Conservation (phyloP, 2,888 invertebrate species). For the Tiliacea citrago region DNA sequence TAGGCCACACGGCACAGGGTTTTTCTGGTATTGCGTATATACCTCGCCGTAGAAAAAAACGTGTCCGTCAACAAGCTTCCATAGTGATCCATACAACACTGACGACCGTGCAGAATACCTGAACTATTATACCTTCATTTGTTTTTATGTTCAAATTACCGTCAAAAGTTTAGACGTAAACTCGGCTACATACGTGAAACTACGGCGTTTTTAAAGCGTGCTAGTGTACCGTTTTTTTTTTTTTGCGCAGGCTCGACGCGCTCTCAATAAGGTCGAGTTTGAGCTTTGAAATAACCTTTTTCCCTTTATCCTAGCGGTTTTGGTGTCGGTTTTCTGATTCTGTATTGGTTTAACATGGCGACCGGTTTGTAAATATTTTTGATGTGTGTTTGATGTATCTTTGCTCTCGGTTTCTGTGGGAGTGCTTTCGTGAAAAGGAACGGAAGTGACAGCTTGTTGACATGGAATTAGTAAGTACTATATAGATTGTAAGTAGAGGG, state of each 20-base stretch:
- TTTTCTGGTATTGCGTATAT: too few species aligned
- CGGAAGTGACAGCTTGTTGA: too few species aligned
- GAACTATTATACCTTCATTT: neutral
- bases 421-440: too few species aligned
- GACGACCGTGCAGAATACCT: neutral
- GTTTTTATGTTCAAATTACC: neutral
- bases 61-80: too few species aligned
- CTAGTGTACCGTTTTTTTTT: slow-evolving; percentile 4
- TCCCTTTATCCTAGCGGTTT: slow-evolving; percentile 34
- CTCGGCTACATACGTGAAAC: neutral
- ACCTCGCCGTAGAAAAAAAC: too few species aligned
- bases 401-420: too few species aligned
- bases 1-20: too few species aligned
- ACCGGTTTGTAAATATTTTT: slow-evolving; percentile 18
- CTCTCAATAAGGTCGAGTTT: slow-evolving; percentile 34
- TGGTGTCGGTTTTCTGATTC: slow-evolving; percentile 43
- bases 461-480: too few species aligned
- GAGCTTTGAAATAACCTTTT: slow-evolving; percentile 38
- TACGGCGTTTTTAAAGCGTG: slow-evolving; percentile 7
- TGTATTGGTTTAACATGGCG: slow-evolving; percentile 19
- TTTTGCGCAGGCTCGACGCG: neutral
- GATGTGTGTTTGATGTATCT: too few species aligned
- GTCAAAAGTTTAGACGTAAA: slow-evolving; percentile 22
- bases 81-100: too few species aligned
- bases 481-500: too few species aligned